These are phyloP conservation scores for Anticlea derivata DNA, from an alignment of 2,888 invertebrate species.

Conservation along the genomic window DNA sequence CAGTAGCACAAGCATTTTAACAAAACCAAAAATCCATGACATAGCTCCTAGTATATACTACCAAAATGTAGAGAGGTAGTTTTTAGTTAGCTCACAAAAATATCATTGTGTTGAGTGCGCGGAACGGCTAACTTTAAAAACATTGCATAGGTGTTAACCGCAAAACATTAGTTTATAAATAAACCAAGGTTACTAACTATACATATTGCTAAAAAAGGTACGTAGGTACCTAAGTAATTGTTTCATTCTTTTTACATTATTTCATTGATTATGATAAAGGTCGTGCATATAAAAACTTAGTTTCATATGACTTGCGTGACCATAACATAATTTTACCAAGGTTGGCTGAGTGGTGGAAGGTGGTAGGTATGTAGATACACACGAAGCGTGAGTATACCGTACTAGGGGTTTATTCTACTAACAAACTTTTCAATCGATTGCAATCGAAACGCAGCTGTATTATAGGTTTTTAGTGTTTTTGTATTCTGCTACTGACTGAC, in stretches of 20 bases:
- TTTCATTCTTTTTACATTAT: constrained; percentile 15
- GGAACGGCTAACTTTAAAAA: too few relatives aligned
- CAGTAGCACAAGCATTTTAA: too few relatives aligned
- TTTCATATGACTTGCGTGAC: neutral
- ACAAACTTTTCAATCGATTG: too few relatives aligned
- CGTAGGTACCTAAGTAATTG: constrained; percentile 1
- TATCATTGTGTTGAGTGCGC: too few relatives aligned
- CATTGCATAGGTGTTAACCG: neutral
- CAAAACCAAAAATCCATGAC: too few relatives aligned
- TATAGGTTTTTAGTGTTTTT: too few relatives aligned
- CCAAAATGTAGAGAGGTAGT: too few relatives aligned
- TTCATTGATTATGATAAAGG: constrained; percentile 13
- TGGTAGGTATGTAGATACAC: neutral
- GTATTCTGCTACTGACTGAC: too few relatives aligned
- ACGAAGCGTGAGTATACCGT: neutral
- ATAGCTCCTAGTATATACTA: too few relatives aligned
- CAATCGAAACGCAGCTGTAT: too few relatives aligned
- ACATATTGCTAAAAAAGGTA: neutral
- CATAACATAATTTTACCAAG: neutral
- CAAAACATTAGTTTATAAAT: constrained; percentile 1
- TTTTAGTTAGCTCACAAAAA: too few relatives aligned
- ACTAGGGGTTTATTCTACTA: too few relatives aligned
- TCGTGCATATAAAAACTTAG: neutral
- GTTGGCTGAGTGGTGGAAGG: neutral
- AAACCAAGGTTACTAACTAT: constrained; percentile 11